Conservation (phyloP, 2,113 vertebrate genomes). For the Pao palembangensis region DNA sequence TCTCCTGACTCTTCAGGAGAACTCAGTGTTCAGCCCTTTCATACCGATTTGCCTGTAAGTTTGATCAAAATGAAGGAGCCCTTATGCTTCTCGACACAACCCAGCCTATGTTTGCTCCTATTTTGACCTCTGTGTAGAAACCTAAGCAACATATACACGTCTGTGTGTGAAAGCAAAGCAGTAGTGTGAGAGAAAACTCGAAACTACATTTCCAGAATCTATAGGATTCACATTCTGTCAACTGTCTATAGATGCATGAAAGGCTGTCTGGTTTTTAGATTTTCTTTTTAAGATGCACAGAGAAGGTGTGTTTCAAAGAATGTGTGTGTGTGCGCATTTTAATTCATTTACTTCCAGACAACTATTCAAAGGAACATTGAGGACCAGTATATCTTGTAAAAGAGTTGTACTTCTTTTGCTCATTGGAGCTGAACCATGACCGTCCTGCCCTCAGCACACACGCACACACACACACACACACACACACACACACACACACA, state of each 20-base stretch:
- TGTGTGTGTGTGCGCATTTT: neutral
- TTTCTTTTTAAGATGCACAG: conserved; percentile 23
- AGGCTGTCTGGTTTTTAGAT: conserved; percentile 28
- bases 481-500: conserved; percentile 21
- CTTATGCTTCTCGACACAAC: conserved; percentile 48
- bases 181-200: neutral
- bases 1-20: conserved; percentile 38
- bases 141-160: conserved; percentile 1
- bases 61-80: conserved; percentile 43
- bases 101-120: conserved; percentile 21
- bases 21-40: conserved; percentile 30
- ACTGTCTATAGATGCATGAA: conserved; percentile 22
- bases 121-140: conserved; percentile 27
- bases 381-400: conserved; percentile 40
- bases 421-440: conserved; percentile 45
- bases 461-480: conserved; percentile 14
- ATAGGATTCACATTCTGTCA: conserved; percentile 30
- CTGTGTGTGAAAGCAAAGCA: neutral
- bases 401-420: conserved; percentile 31
- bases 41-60: conserved; percentile 44
- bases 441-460: conserved; percentile 28
- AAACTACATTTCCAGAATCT: conserved; percentile 13
- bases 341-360: conserved; percentile 31
- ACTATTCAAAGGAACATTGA: conserved; percentile 31
- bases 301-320: conserved; percentile 6